Evolutionary conservation across 2,888 invertebrate genomes (phyloP).

Genomic region (Drosophila mayaguana): DNA sequence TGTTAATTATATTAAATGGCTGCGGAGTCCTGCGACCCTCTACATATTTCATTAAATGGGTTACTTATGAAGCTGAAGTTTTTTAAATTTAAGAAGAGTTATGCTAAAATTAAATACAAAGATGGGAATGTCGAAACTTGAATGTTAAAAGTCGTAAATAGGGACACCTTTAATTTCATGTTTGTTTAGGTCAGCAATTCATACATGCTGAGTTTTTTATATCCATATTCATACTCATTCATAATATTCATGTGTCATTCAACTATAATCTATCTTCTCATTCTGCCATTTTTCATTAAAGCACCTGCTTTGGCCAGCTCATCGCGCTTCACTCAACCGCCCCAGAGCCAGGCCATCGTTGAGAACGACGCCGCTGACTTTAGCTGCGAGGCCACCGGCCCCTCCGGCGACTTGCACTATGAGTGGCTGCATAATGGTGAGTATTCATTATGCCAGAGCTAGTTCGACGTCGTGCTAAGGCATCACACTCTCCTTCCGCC

Average conservation of each 20-base stretch:
- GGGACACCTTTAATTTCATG: not conserved
- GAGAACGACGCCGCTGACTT: slow-evolving; percentile 84
- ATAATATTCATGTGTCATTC: slow-evolving; percentile 18
- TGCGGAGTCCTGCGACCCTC: slow-evolving; percentile 1
- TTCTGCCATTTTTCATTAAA: slow-evolving; percentile 14
- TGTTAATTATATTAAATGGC: slow-evolving; percentile 48
- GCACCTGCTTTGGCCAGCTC: slow-evolving; percentile 56
- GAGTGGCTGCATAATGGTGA: slow-evolving; percentile 84
- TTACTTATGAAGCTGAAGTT: not conserved
- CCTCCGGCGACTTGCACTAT: slow-evolving; percentile 75
- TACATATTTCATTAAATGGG: not conserved
- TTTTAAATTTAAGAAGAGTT: not conserved
- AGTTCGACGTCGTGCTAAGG: slow-evolving; percentile 16
- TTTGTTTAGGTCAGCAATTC: not conserved
- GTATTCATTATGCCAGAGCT: slow-evolving; percentile 21
- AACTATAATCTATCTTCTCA: not conserved
- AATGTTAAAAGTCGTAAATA: no score
- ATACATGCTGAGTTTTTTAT: not conserved
- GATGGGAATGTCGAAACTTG: no score
- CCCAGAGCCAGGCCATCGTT: slow-evolving; percentile 83
- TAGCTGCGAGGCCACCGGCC: slow-evolving; percentile 80
- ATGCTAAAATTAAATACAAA: no score
- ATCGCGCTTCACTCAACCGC: slow-evolving; percentile 82
- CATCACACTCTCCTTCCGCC: not conserved
- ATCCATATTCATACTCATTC: not conserved